Evolutionary conservation across 1,140 invertebrate genomes (phyloP).

Genomic region (Drosophila watanabei): DNA sequence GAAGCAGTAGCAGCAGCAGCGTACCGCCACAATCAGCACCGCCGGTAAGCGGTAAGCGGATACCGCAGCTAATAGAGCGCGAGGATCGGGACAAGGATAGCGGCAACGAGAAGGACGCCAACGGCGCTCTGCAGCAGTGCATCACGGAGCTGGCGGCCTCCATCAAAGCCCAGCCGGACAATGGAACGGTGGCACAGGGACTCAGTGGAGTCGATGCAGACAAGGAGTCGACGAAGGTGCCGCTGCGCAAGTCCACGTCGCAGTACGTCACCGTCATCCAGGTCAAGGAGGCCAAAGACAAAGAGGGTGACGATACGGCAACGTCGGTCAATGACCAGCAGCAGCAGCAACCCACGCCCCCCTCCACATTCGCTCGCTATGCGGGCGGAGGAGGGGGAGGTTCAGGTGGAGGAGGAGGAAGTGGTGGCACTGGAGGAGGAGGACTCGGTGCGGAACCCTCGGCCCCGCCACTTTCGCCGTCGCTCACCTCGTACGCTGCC

Average conservation of each 20-base stretch:
- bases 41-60: conserved; percentile 44
- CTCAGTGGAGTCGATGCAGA: conserved; percentile 11
- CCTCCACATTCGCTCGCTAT: conserved; percentile 69
- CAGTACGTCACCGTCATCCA: conserved; percentile 96
- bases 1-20: conserved; percentile 32
- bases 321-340: conserved; percentile 35
- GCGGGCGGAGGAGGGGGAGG: no score
- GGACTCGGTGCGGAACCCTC: conserved; percentile 55
- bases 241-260: conserved; percentile 87
- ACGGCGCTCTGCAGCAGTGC: conserved; percentile 87
- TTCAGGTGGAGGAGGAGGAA: conserved; percentile 6
- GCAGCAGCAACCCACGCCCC: conserved; percentile 39
- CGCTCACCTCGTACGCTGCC: conserved; percentile 85
- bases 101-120: conserved; percentile 79
- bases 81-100: conserved; percentile 78
- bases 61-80: conserved; percentile 70
- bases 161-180: conserved; percentile 67
- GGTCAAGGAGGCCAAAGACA: conserved; percentile 89
- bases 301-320: conserved; percentile 53
- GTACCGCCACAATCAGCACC: conserved; percentile 60
- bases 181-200: conserved; percentile 27
- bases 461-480: conserved; percentile 79
- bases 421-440: not conserved
- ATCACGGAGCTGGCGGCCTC: conserved; percentile 89
- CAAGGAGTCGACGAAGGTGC: conserved; percentile 16